Percentiles rank a stretch among this genome's conserved stretches.
Evolutionary conservation across 2,888 invertebrate species (phyloP).

Genomic region (Hydrotaea cyrtoneurina): DNA sequence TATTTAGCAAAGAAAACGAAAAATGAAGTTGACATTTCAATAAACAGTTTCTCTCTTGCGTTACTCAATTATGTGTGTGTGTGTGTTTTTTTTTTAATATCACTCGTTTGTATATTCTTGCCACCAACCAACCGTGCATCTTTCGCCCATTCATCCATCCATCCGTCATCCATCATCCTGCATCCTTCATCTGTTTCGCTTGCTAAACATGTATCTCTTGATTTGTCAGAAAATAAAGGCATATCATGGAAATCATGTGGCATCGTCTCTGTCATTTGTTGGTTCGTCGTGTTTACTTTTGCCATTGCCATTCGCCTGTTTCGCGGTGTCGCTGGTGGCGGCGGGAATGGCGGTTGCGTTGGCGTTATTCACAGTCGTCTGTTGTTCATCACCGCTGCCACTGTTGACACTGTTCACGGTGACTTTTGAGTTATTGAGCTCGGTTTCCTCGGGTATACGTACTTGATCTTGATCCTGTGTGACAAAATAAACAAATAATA

Average conservation of each 20-base stretch:
- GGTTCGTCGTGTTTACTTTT: slow-evolving; percentile 72
- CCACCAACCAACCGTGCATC: slow-evolving; percentile 2
- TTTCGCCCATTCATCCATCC: slow-evolving; percentile 3
- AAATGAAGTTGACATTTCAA: slow-evolving; percentile 9
- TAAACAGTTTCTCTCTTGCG: slow-evolving; percentile 17
- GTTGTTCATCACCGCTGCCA: slow-evolving; percentile 67
- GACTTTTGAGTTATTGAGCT: slow-evolving; percentile 74
- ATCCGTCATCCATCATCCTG: slow-evolving; percentile 8
- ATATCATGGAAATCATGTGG: slow-evolving; percentile 72
- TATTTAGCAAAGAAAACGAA: slow-evolving; percentile 22
- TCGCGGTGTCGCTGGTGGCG: slow-evolving; percentile 19
- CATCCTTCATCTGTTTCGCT: neutral
- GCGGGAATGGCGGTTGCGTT: slow-evolving; percentile 48
- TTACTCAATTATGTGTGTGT: neutral
- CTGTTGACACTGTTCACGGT: slow-evolving; percentile 71
- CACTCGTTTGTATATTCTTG: slow-evolving; percentile 47
- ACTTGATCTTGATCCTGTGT: slow-evolving; percentile 82
- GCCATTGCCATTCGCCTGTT: slow-evolving; percentile 71
- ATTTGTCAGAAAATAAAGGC: slow-evolving; percentile 33
- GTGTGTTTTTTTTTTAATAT: slow-evolving; percentile 55
- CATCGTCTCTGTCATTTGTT: slow-evolving; percentile 71
- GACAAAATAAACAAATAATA: slow-evolving; percentile 2
- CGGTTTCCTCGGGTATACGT: slow-evolving; percentile 83
- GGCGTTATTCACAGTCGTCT: too few relatives aligned
- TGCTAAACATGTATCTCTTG: slow-evolving; percentile 27